phyloP scores from a whole-genome alignment of 2,888 invertebrate genomes.

The Dolichomitus sp. region DNA sequence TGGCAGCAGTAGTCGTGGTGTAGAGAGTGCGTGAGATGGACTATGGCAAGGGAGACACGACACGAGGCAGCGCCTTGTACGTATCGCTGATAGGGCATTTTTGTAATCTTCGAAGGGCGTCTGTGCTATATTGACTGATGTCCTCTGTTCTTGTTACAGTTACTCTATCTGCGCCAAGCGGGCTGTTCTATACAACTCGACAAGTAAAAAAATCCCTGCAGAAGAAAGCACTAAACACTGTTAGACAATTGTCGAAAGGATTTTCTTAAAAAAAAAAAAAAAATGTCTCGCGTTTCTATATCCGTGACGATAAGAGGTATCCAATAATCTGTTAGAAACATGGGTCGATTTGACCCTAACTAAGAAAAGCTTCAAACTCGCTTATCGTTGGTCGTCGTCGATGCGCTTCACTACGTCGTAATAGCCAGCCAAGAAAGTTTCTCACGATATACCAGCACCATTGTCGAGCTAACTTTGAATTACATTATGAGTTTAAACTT shows the following conservation, averaged over 20 bases:
- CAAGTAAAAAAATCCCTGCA: background rate
- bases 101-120: slow-evolving; percentile 79
- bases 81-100: slow-evolving; percentile 82
- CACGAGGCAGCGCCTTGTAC: slow-evolving; percentile 50
- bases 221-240: background rate
- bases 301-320: slow-evolving; percentile 39
- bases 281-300: slow-evolving; percentile 28
- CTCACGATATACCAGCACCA: slow-evolving; percentile 1
- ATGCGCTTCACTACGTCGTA: slow-evolving; percentile 5
- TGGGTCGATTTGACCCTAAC: slow-evolving; percentile 24
- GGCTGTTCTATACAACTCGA: slow-evolving; percentile 59
- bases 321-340: slow-evolving; percentile 44
- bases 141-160: slow-evolving; percentile 29
- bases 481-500: slow-evolving; percentile 37
- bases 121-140: slow-evolving; percentile 73
- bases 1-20: slow-evolving; percentile 5
- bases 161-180: slow-evolving; percentile 72
- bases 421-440: slow-evolving; percentile 58
- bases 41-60: slow-evolving; percentile 20
- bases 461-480: slow-evolving; percentile 6
- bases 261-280: background rate
- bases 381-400: slow-evolving; percentile 1
- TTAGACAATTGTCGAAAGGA: background rate
- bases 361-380: slow-evolving; percentile 8
- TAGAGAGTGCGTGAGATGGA: slow-evolving; percentile 59